Evolutionary conservation across 2,888 invertebrate genomes (phyloP).

Genomic region (Caenorhabditis macrosperma): DNA sequence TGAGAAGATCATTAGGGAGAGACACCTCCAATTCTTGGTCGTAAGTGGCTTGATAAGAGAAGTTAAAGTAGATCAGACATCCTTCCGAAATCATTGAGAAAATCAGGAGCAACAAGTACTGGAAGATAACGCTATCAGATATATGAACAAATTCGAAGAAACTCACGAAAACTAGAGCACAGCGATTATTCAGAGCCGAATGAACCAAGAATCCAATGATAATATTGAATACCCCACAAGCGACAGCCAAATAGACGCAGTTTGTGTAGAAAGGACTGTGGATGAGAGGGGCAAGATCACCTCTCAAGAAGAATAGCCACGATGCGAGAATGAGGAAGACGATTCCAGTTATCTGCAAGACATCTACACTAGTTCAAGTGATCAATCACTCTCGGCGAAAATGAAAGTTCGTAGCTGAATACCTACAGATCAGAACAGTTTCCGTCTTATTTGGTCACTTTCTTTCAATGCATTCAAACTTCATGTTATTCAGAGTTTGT

Average conservation of each 20-base stretch:
- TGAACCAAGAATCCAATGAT: slow-evolving; percentile 44
- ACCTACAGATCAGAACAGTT: no score
- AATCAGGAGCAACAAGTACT: slow-evolving; percentile 39
- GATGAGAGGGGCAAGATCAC: slow-evolving; percentile 54
- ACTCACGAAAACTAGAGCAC: slow-evolving; percentile 43
- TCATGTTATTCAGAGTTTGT: no score
- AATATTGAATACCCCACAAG: slow-evolving; percentile 44
- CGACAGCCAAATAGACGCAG: slow-evolving; percentile 48
- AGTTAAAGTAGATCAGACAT: slow-evolving; percentile 33
- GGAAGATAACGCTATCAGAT: neutral
- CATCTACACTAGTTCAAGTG: no score
- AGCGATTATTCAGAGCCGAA: slow-evolving; percentile 24
- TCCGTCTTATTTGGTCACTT: no score
- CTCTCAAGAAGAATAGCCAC: slow-evolving; percentile 43
- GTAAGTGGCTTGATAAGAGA: slow-evolving; percentile 37
- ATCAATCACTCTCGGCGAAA: no score
- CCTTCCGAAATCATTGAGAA: slow-evolving; percentile 34
- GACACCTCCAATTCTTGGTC: slow-evolving; percentile 28
- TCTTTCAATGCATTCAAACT: no score
- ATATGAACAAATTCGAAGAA: neutral
- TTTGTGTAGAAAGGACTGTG: slow-evolving; percentile 55
- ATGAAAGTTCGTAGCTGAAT: no score
- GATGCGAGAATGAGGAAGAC: slow-evolving; percentile 44
- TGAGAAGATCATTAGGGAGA: slow-evolving; percentile 32
- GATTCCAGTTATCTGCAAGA: slow-evolving; percentile 57